Evolutionary conservation across 1,140 invertebrate genomes (phyloP).

Genomic region (Cheumatopsyche charites): DNA sequence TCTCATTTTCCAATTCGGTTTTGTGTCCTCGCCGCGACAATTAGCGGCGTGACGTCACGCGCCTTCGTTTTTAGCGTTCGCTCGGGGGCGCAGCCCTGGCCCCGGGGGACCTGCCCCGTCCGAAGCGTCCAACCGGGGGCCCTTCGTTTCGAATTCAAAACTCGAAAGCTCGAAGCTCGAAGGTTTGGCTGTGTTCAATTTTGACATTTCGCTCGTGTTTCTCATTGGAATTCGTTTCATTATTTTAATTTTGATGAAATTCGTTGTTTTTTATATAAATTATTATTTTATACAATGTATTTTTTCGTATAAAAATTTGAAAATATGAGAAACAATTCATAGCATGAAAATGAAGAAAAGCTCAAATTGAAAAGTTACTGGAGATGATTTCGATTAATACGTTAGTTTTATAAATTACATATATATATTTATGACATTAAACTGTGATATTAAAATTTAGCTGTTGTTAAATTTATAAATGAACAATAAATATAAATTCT

Average conservation of each 20-base stretch:
- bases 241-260: neutral
- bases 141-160: constrained; percentile 47
- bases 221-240: neutral
- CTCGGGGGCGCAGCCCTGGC: neutral
- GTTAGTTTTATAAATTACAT: too few species aligned
- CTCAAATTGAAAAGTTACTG: too few species aligned
- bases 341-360: too few species aligned
- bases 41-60: constrained; percentile 44
- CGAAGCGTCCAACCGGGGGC: neutral
- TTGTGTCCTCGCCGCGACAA: constrained; percentile 24
- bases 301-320: too few species aligned
- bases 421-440: too few species aligned
- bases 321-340: too few species aligned
- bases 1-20: too few species aligned
- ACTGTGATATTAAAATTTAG: too few species aligned
- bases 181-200: neutral
- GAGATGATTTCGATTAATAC: too few species aligned
- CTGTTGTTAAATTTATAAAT: too few species aligned
- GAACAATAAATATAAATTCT: too few species aligned
- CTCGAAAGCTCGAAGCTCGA: constrained; percentile 43
- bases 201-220: neutral
- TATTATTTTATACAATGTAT: neutral
- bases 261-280: neutral
- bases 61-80: constrained; percentile 36
- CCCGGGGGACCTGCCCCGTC: constrained; percentile 17